Conservation (phyloP, 2,888 invertebrate species). For the Aphidoletes aphidimyza region DNA sequence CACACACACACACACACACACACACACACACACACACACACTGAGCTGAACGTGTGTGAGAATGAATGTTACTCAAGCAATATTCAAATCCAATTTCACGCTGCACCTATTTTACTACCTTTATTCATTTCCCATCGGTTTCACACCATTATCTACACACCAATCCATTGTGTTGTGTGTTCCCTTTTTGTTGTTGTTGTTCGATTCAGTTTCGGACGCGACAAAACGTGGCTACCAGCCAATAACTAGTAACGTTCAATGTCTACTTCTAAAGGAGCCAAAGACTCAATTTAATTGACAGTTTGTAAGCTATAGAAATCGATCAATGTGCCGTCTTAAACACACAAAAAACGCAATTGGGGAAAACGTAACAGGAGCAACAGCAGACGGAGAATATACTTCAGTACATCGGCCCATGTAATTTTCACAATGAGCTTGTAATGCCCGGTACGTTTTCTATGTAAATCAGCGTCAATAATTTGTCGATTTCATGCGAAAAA, state of each 20-base stretch:
- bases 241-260: background rate
- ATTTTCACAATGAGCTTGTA: too few species aligned
- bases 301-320: too few species aligned
- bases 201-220: too few species aligned
- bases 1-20: background rate
- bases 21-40: background rate
- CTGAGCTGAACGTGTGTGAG: background rate
- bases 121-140: background rate
- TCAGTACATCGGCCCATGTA: too few species aligned
- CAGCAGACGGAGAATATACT: too few species aligned
- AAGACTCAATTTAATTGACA: too few species aligned
- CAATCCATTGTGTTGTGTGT: background rate
- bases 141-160: background rate
- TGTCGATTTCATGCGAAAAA: background rate
- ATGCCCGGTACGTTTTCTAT: background rate
- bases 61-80: too few species aligned
- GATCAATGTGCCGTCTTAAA: too few species aligned
- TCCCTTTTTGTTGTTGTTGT: too few species aligned
- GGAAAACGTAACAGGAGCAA: too few species aligned
- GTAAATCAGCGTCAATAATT: slow-evolving; percentile 34
- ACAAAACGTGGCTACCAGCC: background rate
- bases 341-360: too few species aligned
- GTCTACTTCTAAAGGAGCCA: too few species aligned
- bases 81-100: slow-evolving; percentile 38
- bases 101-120: slow-evolving; percentile 29